phyloP scores from a whole-genome alignment of 2,888 invertebrate species.

The Heliconius cydno region DNA sequence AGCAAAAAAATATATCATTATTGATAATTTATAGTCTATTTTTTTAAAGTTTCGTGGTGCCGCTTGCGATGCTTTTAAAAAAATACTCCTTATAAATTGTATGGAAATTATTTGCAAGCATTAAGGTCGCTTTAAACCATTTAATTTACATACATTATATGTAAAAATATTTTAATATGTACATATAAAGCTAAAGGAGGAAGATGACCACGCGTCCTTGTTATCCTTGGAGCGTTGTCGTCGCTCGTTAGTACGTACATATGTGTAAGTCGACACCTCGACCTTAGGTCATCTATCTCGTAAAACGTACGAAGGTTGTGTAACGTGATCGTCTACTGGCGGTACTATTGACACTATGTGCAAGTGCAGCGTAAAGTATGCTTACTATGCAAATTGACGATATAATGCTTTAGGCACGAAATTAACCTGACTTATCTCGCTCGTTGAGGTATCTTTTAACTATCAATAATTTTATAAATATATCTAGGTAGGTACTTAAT shows the following conservation, averaged over 20 bases:
- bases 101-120: neutral
- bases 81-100: neutral
- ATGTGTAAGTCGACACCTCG: constrained; percentile 39
- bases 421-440: neutral
- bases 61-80: neutral
- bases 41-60: neutral
- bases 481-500: no score
- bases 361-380: constrained; percentile 11
- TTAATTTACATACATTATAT: neutral
- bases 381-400: neutral
- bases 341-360: constrained; percentile 28
- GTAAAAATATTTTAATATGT: neutral
- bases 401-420: neutral
- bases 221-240: constrained; percentile 31
- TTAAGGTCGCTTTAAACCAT: neutral
- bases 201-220: constrained; percentile 26
- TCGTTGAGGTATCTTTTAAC: neutral
- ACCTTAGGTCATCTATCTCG: constrained; percentile 42
- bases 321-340: constrained; percentile 35
- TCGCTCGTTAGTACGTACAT: constrained; percentile 35
- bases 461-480: neutral
- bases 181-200: constrained; percentile 6
- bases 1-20: no score
- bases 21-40: neutral
- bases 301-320: constrained; percentile 43